Evolutionary conservation across 2,113 vertebrate genomes (phyloP).

Genomic region (Recurvirostra avosetta): DNA sequence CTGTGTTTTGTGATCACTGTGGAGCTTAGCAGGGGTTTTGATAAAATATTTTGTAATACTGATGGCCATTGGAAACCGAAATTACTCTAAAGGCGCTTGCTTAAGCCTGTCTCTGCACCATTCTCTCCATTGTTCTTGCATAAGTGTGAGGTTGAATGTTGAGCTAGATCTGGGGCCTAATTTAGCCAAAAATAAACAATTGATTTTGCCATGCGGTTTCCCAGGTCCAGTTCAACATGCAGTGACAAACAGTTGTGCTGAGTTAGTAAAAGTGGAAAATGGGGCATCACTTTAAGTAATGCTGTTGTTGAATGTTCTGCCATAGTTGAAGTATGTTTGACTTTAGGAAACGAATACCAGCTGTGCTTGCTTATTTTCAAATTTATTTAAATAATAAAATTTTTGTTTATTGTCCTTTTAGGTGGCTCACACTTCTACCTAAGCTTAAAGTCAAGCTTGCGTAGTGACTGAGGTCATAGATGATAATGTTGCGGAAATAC

Average conservation of each 20-base stretch:
- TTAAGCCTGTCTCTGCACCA: fast-evolving
- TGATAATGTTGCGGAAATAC: neutral
- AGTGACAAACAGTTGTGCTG: neutral
- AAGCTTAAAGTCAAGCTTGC: neutral
- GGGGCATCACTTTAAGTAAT: neutral
- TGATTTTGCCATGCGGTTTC: neutral
- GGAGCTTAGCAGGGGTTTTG: neutral
- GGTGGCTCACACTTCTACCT: neutral
- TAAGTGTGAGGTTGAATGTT: neutral
- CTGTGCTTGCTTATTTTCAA: neutral
- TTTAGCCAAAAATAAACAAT: neutral
- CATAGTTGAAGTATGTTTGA: neutral
- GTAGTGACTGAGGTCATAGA: neutral
- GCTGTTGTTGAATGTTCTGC: neutral
- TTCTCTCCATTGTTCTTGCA: neutral
- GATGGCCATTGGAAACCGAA: neutral
- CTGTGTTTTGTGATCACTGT: neutral
- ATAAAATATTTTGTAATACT: neutral
- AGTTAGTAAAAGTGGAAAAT: neutral
- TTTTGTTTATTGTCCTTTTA: neutral
- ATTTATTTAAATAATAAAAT: neutral
- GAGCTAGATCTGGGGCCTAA: neutral
- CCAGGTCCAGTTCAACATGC: neutral
- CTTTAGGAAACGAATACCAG: neutral
- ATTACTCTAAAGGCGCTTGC: neutral